These are phyloP conservation scores for Dendrocincla fuliginosa DNA, from an alignment of 2,797 vertebrate species.

Conservation along the genomic window DNA sequence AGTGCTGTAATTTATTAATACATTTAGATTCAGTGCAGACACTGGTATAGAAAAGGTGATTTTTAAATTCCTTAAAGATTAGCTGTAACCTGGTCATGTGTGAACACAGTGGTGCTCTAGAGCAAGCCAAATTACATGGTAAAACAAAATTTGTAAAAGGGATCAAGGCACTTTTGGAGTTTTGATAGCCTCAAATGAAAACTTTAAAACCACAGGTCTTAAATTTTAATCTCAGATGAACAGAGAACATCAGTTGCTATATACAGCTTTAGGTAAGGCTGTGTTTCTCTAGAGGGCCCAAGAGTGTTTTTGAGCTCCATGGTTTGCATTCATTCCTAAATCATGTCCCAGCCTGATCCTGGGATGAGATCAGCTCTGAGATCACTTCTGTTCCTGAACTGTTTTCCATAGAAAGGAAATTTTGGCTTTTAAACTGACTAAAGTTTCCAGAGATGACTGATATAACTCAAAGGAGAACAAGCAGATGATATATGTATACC, in stretches of 20 bases:
- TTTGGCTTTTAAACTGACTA: background rate
- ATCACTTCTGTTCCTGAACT: background rate
- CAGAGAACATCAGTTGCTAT: background rate
- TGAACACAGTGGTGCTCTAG: background rate
- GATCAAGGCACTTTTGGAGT: background rate
- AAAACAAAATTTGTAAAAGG: rapidly evolving
- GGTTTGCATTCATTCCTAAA: background rate
- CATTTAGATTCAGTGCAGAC: background rate
- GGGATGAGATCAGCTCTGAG: slow-evolving; percentile 14
- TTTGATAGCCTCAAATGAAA: background rate
- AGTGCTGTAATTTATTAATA: background rate
- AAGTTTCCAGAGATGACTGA: background rate
- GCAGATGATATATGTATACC: background rate
- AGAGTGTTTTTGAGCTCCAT: background rate
- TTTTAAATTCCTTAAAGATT: background rate
- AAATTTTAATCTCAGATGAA: background rate
- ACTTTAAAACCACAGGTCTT: background rate
- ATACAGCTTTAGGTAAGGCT: background rate
- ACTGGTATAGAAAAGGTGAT: background rate
- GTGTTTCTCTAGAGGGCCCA: background rate
- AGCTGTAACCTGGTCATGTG: background rate
- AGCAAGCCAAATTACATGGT: background rate
- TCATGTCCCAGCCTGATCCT: background rate
- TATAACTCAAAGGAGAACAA: background rate
- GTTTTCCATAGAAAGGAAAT: background rate